These are phyloP conservation scores for Tamias sibiricus DNA, from an alignment of 2,113 vertebrate genomes.

Conservation along the genomic window DNA sequence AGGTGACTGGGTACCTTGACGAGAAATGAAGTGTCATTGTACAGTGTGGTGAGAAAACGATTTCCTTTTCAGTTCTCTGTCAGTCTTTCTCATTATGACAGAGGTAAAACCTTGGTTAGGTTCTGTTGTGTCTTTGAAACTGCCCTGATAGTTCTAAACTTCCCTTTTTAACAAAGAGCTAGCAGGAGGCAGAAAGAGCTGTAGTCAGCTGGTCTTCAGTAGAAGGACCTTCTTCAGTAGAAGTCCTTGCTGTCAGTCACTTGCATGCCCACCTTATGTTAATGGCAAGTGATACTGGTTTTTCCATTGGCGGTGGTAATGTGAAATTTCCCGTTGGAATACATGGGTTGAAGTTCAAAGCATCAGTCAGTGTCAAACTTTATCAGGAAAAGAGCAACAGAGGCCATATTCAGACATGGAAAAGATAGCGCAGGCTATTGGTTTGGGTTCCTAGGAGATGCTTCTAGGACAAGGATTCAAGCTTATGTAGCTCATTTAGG, in stretches of 20 bases:
- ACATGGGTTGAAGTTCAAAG: background rate
- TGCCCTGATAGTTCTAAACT: background rate
- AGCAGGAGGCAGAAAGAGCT: background rate
- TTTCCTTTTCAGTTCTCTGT: background rate
- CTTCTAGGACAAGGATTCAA: background rate
- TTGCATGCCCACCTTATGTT: background rate
- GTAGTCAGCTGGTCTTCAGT: background rate
- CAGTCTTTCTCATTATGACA: background rate
- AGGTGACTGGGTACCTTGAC: background rate
- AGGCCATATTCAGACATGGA: background rate
- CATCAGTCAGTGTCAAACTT: background rate
- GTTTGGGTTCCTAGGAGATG: background rate
- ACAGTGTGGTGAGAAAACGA: background rate
- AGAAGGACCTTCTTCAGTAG: background rate
- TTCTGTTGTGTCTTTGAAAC: background rate
- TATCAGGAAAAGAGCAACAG: background rate
- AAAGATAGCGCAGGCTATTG: background rate
- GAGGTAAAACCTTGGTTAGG: background rate
- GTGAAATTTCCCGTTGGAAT: background rate
- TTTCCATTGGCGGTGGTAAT: background rate
- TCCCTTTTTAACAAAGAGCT: background rate
- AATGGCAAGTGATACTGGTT: background rate
- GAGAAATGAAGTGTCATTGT: rapidly evolving
- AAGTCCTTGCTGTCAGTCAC: background rate
- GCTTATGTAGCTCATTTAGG: background rate